Evolutionary conservation across 1,140 invertebrate genomes (phyloP).

Genomic region (Whitmania pigra): DNA sequence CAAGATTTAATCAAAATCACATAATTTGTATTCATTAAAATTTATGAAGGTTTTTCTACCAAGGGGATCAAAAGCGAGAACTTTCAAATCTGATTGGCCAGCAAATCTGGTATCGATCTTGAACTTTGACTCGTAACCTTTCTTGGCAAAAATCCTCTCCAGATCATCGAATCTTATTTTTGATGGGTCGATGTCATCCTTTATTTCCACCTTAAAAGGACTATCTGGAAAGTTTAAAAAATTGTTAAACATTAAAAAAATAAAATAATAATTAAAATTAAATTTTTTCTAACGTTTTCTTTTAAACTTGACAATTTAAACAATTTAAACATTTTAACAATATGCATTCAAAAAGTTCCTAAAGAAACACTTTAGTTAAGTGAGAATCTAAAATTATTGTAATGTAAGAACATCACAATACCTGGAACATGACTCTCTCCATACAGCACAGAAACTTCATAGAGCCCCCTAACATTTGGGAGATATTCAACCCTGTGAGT

Average conservation of each 20-base stretch:
- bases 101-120: conserved; percentile 61
- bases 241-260: too few species aligned
- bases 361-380: too few species aligned
- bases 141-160: conserved; percentile 54
- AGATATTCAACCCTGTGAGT: conserved; percentile 63
- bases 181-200: conserved; percentile 47
- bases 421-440: conserved; percentile 67
- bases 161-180: conserved; percentile 44
- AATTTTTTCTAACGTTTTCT: too few species aligned
- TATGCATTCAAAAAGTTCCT: too few species aligned
- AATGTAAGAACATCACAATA: too few species aligned
- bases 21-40: too few species aligned
- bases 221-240: conserved; percentile 13
- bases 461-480: conserved; percentile 60
- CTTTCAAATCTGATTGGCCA: conserved; percentile 54
- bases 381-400: too few species aligned
- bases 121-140: conserved; percentile 57
- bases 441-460: conserved; percentile 66
- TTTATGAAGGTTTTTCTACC: background rate
- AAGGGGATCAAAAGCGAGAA: conserved; percentile 47
- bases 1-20: background rate
- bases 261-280: too few species aligned
- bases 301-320: too few species aligned
- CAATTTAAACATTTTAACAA: too few species aligned
- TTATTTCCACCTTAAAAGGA: conserved; percentile 46